Evolutionary conservation across 2,888 invertebrate genomes (phyloP), one percentile per base, ranked within the genome.

Genomic region (Mylabris sibirica): DNA sequence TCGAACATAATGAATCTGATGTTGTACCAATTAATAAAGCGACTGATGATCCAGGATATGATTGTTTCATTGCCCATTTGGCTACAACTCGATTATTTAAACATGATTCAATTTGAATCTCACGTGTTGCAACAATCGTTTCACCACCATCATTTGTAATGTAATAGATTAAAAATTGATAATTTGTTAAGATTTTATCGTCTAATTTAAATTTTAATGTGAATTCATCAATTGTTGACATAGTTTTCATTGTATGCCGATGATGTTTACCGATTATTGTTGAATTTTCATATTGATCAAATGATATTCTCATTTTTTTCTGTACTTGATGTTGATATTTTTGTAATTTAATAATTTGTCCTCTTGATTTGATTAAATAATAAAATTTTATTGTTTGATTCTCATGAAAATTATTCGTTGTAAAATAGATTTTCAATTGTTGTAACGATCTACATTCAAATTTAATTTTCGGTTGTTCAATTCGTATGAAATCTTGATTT

Each of bases 101-200:
- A 75, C 90, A 90, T 20, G 87, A 85, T 66, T 87, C 85, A 0
- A 89, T 85, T 24, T 86, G 82, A 67, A 90, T 85, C 41, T 85
- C 84, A 67, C 86, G 84, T 14, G 85, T 87, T 63, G 88, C 86
- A 0, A 89, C 87, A 0, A 90, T 86, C 0, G 87, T 85, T 81
- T 90, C 90, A 2, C 88, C 87, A 72, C 88, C 87, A 12, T 83
- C 79, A 34, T 85, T 81, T 8, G 75, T 74, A 12, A 89, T 84
- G 76, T 89, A 89, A 78, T 89, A 90, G 2, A 90, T 84, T 2
- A 90, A 80, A 34, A 88, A 73, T 75, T 87, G 84, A 14, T 86
- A 86, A 12, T 85, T 79, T 1, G 86, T 85, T 8, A 86, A 82
- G 81, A 88, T 85, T 72, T 84, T 84, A 44, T 84, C 84, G 11